These are phyloP conservation scores for Notarius quadriscutis DNA, from an alignment of 2,113 vertebrate species.

Conservation along the genomic window DNA sequence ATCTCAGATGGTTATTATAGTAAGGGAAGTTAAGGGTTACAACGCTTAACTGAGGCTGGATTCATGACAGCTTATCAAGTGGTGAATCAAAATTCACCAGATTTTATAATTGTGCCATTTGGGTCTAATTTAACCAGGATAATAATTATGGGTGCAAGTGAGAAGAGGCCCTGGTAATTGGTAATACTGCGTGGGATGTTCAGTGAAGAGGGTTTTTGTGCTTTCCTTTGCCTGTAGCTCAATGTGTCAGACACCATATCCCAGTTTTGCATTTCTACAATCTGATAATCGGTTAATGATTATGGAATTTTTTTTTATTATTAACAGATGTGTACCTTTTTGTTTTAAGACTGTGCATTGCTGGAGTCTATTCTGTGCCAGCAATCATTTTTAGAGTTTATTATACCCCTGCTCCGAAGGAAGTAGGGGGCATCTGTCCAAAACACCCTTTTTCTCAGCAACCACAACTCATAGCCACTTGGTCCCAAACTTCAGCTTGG, in stretches of 20 bases:
- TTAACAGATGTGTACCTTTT: not conserved
- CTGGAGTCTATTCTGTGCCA: too few species aligned
- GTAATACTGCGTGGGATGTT: slow-evolving; percentile 8
- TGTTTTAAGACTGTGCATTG: not conserved
- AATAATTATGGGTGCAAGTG: not conserved
- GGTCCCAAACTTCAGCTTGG: too few species aligned
- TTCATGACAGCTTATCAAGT: not conserved
- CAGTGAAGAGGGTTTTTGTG: not conserved
- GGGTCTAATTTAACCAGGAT: not conserved
- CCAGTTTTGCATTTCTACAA: not conserved
- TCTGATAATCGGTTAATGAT: not conserved
- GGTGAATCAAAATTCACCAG: not conserved
- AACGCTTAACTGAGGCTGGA: not conserved
- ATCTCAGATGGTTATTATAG: not conserved
- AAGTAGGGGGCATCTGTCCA: too few species aligned
- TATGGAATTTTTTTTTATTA: not conserved
- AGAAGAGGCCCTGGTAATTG: not conserved
- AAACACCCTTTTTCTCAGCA: too few species aligned
- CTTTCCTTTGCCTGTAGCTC: too few species aligned
- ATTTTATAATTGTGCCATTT: not conserved
- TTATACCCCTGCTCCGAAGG: too few species aligned
- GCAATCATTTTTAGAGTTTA: too few species aligned
- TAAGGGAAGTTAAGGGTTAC: not conserved
- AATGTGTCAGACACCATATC: not conserved
- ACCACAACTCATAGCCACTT: too few species aligned